Evolutionary conservation across 2,797 vertebrate species (phyloP).

Genomic region (Columba guinea): DNA sequence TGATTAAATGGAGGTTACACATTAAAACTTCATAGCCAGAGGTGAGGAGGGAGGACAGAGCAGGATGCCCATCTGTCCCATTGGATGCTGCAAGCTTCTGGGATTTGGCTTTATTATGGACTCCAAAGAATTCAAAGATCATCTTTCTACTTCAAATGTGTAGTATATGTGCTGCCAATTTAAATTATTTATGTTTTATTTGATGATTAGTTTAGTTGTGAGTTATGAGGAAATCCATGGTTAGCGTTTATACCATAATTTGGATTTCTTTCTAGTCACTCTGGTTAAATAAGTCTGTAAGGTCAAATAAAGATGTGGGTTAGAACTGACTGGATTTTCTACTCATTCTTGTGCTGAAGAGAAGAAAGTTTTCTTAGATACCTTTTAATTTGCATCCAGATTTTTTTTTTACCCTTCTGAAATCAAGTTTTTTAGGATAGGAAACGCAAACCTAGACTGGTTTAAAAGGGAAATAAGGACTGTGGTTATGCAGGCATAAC

Average conservation of each 20-base stretch:
- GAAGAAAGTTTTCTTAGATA: background rate
- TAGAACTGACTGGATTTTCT: background rate
- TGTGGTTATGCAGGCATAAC: background rate
- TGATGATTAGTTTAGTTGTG: background rate
- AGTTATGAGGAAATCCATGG: background rate
- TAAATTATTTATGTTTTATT: background rate
- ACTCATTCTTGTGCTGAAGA: background rate
- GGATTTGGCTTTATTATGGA: background rate
- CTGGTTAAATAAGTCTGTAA: background rate
- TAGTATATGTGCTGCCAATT: background rate
- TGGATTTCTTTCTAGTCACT: background rate
- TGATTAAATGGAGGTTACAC: conserved; percentile 48
- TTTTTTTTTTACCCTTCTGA: background rate
- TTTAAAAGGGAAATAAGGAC: background rate
- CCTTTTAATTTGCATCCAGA: background rate
- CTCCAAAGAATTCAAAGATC: background rate
- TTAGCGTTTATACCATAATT: background rate
- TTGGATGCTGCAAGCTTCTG: background rate
- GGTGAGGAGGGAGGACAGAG: conserved; percentile 8
- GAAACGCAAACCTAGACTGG: background rate
- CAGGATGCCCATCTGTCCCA: background rate
- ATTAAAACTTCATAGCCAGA: conserved; percentile 13
- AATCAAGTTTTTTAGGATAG: background rate
- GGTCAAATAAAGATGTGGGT: background rate
- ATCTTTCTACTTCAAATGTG: background rate